These are phyloP conservation scores for Pristionchus japonicus DNA, from an alignment of 2,888 invertebrate genomes.

Conservation along the genomic window DNA sequence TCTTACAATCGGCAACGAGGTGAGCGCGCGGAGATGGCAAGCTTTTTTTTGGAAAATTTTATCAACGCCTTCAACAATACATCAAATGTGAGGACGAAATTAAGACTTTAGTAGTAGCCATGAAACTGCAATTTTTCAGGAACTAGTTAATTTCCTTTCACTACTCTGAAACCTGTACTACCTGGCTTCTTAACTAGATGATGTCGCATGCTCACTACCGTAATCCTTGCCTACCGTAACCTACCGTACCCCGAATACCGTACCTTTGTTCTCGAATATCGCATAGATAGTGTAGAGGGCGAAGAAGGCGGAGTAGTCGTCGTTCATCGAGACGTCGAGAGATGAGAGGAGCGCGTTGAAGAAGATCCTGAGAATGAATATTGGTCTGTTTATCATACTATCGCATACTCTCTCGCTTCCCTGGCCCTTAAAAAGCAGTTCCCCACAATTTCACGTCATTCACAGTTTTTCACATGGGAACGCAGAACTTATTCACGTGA, in stretches of 20 bases:
- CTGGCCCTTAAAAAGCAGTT: no score
- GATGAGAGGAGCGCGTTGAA: conserved; percentile 90
- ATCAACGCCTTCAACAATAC: no score
- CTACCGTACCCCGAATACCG: conserved; percentile 51
- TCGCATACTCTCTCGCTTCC: no score
- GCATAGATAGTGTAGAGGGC: conserved; percentile 92
- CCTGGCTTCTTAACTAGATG: not conserved
- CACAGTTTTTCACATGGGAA: no score
- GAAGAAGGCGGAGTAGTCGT: conserved; percentile 93
- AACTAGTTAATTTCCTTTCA: not conserved
- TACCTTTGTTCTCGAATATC: conserved; percentile 93
- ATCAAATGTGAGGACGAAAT: not conserved
- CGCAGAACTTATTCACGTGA: no score
- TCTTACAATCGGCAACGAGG: no score
- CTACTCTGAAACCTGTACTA: not conserved
- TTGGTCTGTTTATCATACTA: no score
- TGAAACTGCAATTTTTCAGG: not conserved
- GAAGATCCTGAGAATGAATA: conserved; percentile 83
- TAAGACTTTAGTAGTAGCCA: not conserved
- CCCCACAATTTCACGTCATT: no score
- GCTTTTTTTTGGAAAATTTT: not conserved
- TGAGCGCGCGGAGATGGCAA: no score
- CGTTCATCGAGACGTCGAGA: conserved; percentile 87
- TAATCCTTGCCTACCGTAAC: not conserved
- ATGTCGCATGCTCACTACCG: not conserved